These are phyloP conservation scores for Merodon equestris DNA, from an alignment of 2,888 invertebrate species.

Conservation along the genomic window DNA sequence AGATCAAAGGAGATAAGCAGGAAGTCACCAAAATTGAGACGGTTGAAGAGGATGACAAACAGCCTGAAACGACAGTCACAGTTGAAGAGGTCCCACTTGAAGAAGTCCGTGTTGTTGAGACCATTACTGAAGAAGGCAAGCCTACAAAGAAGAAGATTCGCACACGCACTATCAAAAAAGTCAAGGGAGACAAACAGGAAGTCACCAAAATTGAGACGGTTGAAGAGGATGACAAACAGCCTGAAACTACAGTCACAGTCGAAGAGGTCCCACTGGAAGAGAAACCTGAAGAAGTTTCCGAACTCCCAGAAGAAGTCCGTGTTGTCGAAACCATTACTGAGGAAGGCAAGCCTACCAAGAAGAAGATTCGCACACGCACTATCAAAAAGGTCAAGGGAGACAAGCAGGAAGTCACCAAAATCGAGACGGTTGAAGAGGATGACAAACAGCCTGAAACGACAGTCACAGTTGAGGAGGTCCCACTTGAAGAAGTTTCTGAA, in stretches of 20 bases:
- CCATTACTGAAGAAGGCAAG: slow-evolving; percentile 27
- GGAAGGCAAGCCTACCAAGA: slow-evolving; percentile 41
- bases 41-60: slow-evolving; percentile 31
- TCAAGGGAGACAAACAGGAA: slow-evolving; percentile 42
- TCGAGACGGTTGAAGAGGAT: slow-evolving; percentile 75
- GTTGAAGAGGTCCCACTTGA: slow-evolving; percentile 28
- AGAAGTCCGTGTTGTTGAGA: slow-evolving; percentile 24
- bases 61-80: slow-evolving; percentile 29
- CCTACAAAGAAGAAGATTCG: slow-evolving; percentile 42
- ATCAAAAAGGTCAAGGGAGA: slow-evolving; percentile 69
- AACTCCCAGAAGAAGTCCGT: slow-evolving; percentile 35
- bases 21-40: slow-evolving; percentile 45
- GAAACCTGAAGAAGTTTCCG: slow-evolving; percentile 25
- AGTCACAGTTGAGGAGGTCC: slow-evolving; percentile 75
- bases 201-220: slow-evolving; percentile 41
- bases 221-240: slow-evolving; percentile 35
- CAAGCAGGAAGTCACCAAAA: slow-evolving; percentile 75
- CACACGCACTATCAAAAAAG: slow-evolving; percentile 35
- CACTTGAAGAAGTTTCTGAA: slow-evolving; percentile 41
- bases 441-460: slow-evolving; percentile 72
- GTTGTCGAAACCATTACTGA: slow-evolving; percentile 16
- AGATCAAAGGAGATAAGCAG: slow-evolving; percentile 34
- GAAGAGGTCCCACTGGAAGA: slow-evolving; percentile 29
- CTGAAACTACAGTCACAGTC: slow-evolving; percentile 39
- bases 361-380: slow-evolving; percentile 42